A percentile compares a stretch with the other conserved stretches of the same genome.
Conservation (phyloP, 2,888 invertebrate genomes). For the Cryptophagus acutangulus region DNA sequence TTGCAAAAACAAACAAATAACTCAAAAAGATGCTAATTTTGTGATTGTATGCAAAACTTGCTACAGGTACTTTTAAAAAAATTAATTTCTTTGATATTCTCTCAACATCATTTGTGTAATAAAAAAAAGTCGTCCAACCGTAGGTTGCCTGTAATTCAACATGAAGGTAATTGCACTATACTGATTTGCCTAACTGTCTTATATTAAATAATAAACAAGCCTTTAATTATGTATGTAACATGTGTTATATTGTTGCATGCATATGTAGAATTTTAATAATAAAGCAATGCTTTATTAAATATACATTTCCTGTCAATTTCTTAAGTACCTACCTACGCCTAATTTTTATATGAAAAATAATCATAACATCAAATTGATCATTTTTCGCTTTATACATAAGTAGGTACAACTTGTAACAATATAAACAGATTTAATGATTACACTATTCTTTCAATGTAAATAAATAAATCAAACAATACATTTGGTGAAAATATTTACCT, state of each 20-base stretch:
- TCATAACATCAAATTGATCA: constrained; percentile 5
- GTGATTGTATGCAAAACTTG: no score
- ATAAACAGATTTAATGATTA: no score
- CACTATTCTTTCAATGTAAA: no score
- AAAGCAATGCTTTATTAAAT: constrained; percentile 27
- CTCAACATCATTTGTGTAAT: no score
- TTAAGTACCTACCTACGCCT: constrained; percentile 22
- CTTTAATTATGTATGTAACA: constrained; percentile 32
- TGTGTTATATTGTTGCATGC: constrained; percentile 26
- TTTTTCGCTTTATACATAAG: constrained; percentile 2
- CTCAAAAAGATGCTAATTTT: no score
- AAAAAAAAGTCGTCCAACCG: constrained; percentile 28
- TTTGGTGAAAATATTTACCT: no score
- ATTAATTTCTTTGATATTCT: constrained; percentile 30
- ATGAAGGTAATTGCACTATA: constrained; percentile 19
- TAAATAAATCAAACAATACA: no score
- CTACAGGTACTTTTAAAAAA: no score
- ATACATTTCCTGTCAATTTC: constrained; percentile 33
- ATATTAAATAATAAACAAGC: constrained; percentile 30
- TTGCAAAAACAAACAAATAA: no score
- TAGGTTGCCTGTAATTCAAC: constrained; percentile 20
- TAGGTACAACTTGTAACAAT: no score
- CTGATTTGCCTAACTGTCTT: constrained; percentile 31
- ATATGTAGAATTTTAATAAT: constrained; percentile 28
- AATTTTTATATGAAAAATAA: constrained; percentile 11